A percentile compares a stretch with the other conserved stretches of the same genome.
Evolutionary conservation across 2,888 invertebrate species (phyloP).

Genomic region (Tipula confusa): DNA sequence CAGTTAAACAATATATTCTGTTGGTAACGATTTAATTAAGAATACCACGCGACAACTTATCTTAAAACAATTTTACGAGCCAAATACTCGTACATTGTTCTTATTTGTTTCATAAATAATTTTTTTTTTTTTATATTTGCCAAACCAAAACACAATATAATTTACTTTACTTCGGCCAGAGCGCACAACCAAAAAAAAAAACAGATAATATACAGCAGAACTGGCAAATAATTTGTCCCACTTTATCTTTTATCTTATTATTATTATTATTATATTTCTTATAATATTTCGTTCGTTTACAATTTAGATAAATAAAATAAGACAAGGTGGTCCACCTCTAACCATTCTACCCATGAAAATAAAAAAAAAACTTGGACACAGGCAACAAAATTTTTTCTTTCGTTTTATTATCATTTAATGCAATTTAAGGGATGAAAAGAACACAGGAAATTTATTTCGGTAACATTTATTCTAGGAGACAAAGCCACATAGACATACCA

Average conservation of each 20-base stretch:
- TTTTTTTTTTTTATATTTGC: not conserved
- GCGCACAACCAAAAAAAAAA: not conserved
- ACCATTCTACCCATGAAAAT: not conserved
- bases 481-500: not conserved
- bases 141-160: not conserved
- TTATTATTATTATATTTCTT: not conserved
- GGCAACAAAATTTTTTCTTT: not conserved
- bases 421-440: constrained; percentile 25
- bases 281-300: not conserved
- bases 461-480: not conserved
- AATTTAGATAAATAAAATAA: not conserved
- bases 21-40: too few species aligned
- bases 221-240: not conserved
- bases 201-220: not conserved
- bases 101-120: not conserved
- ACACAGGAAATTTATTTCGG: not conserved
- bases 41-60: not conserved
- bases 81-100: not conserved
- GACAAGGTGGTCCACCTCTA: constrained; percentile 4
- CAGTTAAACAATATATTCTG: too few species aligned
- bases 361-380: not conserved
- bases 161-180: not conserved
- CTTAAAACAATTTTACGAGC: not conserved
- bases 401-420: constrained; percentile 4
- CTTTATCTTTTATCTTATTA: not conserved